Percentiles rank a stretch among this genome's conserved stretches.
Evolutionary conservation across 2,113 vertebrate species (phyloP).

Genomic region (Poecile atricapillus): DNA sequence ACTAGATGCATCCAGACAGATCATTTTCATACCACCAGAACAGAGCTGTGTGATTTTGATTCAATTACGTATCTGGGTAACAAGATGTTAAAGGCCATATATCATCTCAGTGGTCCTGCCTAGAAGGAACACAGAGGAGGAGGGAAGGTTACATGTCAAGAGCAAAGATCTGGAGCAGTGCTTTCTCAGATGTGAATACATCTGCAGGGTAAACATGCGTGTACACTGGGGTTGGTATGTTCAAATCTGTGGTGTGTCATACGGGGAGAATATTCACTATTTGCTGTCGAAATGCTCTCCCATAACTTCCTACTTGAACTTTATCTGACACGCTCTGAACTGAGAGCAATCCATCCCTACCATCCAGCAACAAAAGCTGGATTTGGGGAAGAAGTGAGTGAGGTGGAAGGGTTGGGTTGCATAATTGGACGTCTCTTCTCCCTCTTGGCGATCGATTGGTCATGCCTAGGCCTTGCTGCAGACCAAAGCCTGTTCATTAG

Average conservation of each 20-base stretch:
- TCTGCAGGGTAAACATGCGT: neutral
- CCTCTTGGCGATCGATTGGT: conserved; percentile 73
- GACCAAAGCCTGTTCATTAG: conserved; percentile 82
- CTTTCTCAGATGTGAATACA: conserved; percentile 51
- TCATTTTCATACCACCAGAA: neutral
- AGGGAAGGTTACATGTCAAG: conserved; percentile 22
- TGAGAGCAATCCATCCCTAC: conserved; percentile 62
- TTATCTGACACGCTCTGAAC: conserved; percentile 52
- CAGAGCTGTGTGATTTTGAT: neutral
- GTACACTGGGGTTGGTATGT: neutral
- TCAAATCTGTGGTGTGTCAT: conserved; percentile 32
- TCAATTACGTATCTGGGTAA: neutral
- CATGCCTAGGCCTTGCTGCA: conserved; percentile 82
- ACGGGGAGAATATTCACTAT: conserved; percentile 20
- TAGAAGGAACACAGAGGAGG: conserved; percentile 61
- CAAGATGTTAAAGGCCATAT: neutral
- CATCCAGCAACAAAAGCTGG: conserved; percentile 75
- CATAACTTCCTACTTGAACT: conserved; percentile 36
- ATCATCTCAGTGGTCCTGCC: conserved; percentile 59
- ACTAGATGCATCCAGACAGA: conserved; percentile 55
- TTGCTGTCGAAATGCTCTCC: conserved; percentile 48
- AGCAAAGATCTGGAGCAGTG: conserved; percentile 44
- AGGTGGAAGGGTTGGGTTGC: conserved; percentile 68
- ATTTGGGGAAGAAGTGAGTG: conserved; percentile 72
- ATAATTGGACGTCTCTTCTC: conserved; percentile 75